Evolutionary conservation across 2,113 vertebrate genomes (phyloP).

Genomic region (Crotalus tigris): DNA sequence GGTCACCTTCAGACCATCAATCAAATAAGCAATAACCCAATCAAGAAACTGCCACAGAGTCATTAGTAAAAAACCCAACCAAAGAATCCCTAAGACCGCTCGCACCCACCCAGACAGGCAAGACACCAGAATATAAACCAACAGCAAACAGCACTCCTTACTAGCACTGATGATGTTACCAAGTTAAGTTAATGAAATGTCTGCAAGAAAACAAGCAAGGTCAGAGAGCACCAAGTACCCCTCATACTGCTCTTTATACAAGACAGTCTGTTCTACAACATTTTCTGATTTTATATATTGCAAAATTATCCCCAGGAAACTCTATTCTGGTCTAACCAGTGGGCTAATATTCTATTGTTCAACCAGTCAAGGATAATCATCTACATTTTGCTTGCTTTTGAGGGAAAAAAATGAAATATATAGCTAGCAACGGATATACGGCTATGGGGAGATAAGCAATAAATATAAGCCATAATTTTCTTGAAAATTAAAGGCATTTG

Average conservation of each 20-base stretch:
- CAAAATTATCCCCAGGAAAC: slow-evolving; percentile 11
- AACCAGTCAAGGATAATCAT: not conserved
- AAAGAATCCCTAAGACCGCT: no score
- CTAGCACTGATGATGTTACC: no score
- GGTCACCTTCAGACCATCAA: no score
- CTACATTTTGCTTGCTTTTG: not conserved
- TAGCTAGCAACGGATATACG: not conserved
- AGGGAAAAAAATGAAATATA: not conserved
- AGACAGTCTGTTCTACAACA: not conserved
- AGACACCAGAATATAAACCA: no score
- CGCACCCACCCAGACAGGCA: no score
- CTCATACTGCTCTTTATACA: not conserved
- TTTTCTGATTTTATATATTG: slow-evolving; percentile 15
- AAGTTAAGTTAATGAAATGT: not conserved
- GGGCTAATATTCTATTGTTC: slow-evolving; percentile 16
- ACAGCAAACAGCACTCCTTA: no score
- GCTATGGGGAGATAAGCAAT: not conserved
- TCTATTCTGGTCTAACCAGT: not conserved
- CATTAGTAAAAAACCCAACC: no score
- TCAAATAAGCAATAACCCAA: no score
- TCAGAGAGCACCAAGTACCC: no score
- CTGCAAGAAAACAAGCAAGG: no score
- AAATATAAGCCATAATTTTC: not conserved
- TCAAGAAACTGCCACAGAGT: no score
- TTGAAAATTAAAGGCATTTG: not conserved